A percentile compares a stretch with the other conserved stretches of the same genome.
phyloP scores from a whole-genome alignment of 35 echinoderm and acorn worm species.

The Anneissia japonica region DNA sequence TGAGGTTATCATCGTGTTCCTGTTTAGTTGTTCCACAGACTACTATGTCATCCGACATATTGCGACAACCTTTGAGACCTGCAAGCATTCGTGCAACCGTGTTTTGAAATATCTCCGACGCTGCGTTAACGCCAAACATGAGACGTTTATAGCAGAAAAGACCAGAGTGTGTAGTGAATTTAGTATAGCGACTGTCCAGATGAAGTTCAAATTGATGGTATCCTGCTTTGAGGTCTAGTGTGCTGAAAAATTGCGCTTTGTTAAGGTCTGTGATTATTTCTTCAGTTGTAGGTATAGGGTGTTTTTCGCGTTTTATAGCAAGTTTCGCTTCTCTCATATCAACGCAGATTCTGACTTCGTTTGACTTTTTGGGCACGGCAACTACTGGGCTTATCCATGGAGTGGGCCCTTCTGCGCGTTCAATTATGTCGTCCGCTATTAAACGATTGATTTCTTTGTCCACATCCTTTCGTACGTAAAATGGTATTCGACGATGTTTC shows the following conservation, averaged over 20 bases:
- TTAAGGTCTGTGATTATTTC: slow-evolving; percentile 42
- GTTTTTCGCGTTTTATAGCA: slow-evolving; percentile 36
- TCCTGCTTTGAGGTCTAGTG: slow-evolving; percentile 44
- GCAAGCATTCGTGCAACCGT: slow-evolving; percentile 36
- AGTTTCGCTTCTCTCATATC: slow-evolving; percentile 33
- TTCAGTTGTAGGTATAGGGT: slow-evolving; percentile 54
- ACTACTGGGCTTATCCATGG: background rate
- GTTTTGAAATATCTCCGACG: slow-evolving; percentile 56
- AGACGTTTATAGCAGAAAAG: slow-evolving; percentile 31
- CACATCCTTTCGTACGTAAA: slow-evolving; percentile 19
- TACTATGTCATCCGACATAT: slow-evolving; percentile 72
- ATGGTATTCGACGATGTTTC: slow-evolving; percentile 10
- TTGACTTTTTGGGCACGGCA: slow-evolving; percentile 6
- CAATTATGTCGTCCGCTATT: slow-evolving; percentile 10
- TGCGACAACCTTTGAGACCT: slow-evolving; percentile 38
- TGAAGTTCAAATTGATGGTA: slow-evolving; percentile 50
- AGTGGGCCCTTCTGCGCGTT: slow-evolving; percentile 9
- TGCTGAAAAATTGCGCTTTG: slow-evolving; percentile 31
- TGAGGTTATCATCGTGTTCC: slow-evolving; percentile 49
- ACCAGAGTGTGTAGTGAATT: slow-evolving; percentile 40
- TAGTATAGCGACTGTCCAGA: slow-evolving; percentile 25
- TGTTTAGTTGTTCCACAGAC: slow-evolving; percentile 30
- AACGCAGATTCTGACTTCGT: slow-evolving; percentile 18
- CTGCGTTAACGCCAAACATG: slow-evolving; percentile 68
- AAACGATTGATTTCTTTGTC: slow-evolving; percentile 4